phyloP scores from a whole-genome alignment of 2,888 invertebrate species.

The Lymantria monacha region DNA sequence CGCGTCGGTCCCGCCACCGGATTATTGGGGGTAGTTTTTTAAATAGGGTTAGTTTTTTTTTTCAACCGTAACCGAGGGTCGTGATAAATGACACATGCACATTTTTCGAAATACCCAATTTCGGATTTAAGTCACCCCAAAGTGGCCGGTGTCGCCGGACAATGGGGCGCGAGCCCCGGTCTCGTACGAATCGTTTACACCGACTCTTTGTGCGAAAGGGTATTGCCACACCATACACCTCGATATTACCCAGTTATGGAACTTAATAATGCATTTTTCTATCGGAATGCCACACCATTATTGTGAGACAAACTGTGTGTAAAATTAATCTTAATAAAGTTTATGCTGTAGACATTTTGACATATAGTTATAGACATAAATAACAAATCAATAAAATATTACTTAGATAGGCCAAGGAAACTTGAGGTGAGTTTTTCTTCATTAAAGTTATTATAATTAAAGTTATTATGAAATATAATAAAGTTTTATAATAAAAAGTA shows the following conservation, averaged over 20 bases:
- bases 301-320: conserved; percentile 63
- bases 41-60: conserved; percentile 78
- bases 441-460: conserved; percentile 27
- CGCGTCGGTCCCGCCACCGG: conserved; percentile 65
- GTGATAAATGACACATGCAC: conserved; percentile 84
- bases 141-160: conserved; percentile 75
- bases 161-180: conserved; percentile 47
- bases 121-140: conserved; percentile 84
- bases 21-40: conserved; percentile 79
- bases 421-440: conserved; percentile 18
- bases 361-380: conserved; percentile 38
- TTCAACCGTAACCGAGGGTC: conserved; percentile 65
- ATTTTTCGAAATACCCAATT: conserved; percentile 84
- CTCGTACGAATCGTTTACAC: conserved; percentile 58
- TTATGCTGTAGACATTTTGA: conserved; percentile 46
- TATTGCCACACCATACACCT: conserved; percentile 35
- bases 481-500: conserved; percentile 23
- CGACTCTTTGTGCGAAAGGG: conserved; percentile 52
- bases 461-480: conserved; percentile 29
- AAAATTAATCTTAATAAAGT: conserved; percentile 63
- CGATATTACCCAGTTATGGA: conserved; percentile 51
- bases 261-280: conserved; percentile 74
- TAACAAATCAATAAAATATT: conserved; percentile 13
- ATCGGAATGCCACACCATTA: conserved; percentile 59
- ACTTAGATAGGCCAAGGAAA: conserved; percentile 20